Percentiles rank a stretch among this genome's conserved stretches.
phyloP scores from a whole-genome alignment of 92 coral and sea anemone genomes.

The Umimayanthus kanabou region DNA sequence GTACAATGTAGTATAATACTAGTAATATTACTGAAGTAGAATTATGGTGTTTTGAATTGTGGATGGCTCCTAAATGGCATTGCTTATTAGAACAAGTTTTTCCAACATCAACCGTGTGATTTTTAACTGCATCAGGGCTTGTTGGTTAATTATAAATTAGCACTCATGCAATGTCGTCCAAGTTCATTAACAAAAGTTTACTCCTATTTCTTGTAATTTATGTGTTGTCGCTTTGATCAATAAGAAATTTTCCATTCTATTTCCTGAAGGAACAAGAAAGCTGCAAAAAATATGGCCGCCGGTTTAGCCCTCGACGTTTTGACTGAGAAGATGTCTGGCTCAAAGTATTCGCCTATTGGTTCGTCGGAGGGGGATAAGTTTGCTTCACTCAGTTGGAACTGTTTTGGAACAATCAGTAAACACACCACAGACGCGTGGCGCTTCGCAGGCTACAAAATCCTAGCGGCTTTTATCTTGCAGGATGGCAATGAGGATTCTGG shows the following conservation, averaged over 20 bases:
- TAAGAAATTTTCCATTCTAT: not conserved
- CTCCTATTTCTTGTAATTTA: not conserved
- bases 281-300: constrained; percentile 74
- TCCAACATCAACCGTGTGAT: no score
- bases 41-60: no score
- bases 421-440: constrained; percentile 81
- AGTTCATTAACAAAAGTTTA: no score
- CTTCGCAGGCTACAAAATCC: constrained; percentile 81
- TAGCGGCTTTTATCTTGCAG: constrained; percentile 79
- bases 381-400: constrained; percentile 84
- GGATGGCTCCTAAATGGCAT: no score
- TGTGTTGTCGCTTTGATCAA: not conserved
- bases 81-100: not conserved
- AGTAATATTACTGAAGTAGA: no score
- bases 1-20: no score
- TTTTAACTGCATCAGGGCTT: no score
- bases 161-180: no score
- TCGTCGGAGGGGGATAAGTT: constrained; percentile 72
- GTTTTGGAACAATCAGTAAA: constrained; percentile 59
- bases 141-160: no score
- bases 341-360: constrained; percentile 63
- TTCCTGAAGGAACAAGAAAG: constrained; percentile 63
- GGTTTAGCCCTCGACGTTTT: constrained; percentile 65
- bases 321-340: constrained; percentile 50
- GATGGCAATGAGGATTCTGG: constrained; percentile 60